Percentiles rank a stretch among this genome's conserved stretches.
Evolutionary conservation across 1,140 invertebrate species (phyloP).

Genomic region (Euura lappo): DNA sequence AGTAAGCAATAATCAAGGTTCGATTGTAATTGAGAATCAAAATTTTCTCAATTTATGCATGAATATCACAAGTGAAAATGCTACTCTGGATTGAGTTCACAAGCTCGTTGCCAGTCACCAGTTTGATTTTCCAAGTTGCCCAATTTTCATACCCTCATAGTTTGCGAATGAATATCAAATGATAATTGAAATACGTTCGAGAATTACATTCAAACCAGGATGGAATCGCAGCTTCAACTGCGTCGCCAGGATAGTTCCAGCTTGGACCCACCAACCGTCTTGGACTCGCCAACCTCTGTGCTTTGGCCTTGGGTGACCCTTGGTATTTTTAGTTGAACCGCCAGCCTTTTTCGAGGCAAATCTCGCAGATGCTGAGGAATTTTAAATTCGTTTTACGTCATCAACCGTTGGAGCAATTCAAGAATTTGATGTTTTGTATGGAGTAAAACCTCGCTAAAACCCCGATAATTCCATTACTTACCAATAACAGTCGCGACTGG

Average conservation of each 20-base stretch:
- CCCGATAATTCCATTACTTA: not conserved
- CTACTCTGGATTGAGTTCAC: no score
- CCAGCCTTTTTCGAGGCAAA: constrained; percentile 74
- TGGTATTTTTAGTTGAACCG: constrained; percentile 69
- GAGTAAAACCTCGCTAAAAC: no score
- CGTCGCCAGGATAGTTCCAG: constrained; percentile 71
- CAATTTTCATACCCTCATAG: not conserved
- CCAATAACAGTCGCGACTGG: not conserved
- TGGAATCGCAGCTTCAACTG: constrained; percentile 76
- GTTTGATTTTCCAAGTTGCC: not conserved
- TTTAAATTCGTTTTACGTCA: no score
- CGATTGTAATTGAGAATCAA: not conserved
- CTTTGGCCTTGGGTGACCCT: constrained; percentile 70
- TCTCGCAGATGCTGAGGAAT: constrained; percentile 51
- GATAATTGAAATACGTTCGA: not conserved
- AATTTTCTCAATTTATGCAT: constrained; percentile 10
- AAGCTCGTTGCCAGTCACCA: no score
- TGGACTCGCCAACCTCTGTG: constrained; percentile 73
- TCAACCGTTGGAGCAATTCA: no score
- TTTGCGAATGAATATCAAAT: not conserved
- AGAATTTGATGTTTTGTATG: no score
- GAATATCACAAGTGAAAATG: not conserved
- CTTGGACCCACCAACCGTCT: constrained; percentile 69
- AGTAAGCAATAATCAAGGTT: constrained; percentile 17
- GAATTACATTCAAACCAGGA: constrained; percentile 79